Evolutionary conservation across 2,797 vertebrate genomes (phyloP).

Genomic region (Gymnoscopelus microlampas): DNA sequence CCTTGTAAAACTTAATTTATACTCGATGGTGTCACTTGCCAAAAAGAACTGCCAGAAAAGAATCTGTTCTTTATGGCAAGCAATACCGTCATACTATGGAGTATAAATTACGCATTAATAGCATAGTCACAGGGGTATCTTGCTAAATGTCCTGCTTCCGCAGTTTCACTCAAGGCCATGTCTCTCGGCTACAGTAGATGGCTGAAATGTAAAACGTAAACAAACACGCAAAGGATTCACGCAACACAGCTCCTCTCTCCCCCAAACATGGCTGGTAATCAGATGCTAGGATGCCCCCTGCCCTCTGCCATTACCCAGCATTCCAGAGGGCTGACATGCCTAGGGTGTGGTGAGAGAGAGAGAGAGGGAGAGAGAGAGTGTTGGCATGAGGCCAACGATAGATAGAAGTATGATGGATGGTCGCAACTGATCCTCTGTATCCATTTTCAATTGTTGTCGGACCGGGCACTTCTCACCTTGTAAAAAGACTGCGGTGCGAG

Average conservation of each 20-base stretch:
- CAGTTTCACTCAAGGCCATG: no score
- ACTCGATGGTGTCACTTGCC: no score
- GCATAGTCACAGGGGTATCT: no score
- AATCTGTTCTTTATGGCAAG: no score
- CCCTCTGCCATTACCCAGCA: constrained; percentile 79
- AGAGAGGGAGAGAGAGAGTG: constrained; percentile 53
- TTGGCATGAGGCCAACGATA: constrained; percentile 73
- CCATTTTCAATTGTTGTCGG: constrained; percentile 81
- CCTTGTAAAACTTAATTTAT: no score
- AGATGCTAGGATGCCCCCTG: constrained; percentile 63
- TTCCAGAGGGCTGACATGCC: constrained; percentile 72
- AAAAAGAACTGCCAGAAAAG: no score
- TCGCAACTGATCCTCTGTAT: constrained; percentile 81
- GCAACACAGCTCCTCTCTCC: constrained; percentile 67
- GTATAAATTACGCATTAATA: no score
- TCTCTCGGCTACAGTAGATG: constrained; percentile 22
- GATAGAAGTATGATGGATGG: constrained; percentile 82
- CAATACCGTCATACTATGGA: no score
- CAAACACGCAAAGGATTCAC: constrained; percentile 53
- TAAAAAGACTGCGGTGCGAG: constrained; percentile 62
- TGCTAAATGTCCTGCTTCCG: no score
- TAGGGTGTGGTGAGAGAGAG: constrained; percentile 62
- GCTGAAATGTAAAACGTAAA: constrained; percentile 57
- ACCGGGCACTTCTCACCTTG: constrained; percentile 83
- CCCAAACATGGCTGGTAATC: constrained; percentile 68